A percentile compares a stretch with the other conserved stretches of the same genome.
These are phyloP conservation scores for Disparrhopalites patrizii DNA, from an alignment of 2,888 invertebrate species.

Conservation along the genomic window DNA sequence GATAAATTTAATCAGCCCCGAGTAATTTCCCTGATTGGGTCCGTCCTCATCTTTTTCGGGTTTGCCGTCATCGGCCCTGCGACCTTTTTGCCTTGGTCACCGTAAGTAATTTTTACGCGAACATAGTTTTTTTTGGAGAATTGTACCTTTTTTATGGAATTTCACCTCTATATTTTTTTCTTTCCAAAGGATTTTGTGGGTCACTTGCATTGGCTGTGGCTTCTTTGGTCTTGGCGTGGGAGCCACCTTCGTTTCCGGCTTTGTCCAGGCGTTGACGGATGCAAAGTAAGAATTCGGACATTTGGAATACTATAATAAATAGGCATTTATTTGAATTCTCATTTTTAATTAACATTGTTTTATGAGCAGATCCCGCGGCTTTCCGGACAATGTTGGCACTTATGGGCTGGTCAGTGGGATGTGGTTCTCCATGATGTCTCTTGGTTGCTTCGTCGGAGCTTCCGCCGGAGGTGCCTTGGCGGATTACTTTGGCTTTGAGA, in stretches of 20 bases:
- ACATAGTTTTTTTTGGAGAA: neutral
- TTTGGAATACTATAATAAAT: neutral
- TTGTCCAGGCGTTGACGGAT: constrained; percentile 75
- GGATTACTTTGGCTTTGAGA: constrained; percentile 67
- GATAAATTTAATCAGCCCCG: constrained; percentile 67
- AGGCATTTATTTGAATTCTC: neutral
- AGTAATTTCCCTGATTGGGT: constrained; percentile 64
- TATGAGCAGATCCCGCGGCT: constrained; percentile 61
- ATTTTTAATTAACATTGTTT: constrained; percentile 31
- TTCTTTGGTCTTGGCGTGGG: constrained; percentile 71
- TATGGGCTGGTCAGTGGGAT: constrained; percentile 84
- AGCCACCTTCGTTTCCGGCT: constrained; percentile 78
- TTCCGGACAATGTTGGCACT: constrained; percentile 80
- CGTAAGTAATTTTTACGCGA: constrained; percentile 1
- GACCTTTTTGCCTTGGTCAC: constrained; percentile 61
- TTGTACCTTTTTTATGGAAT: neutral
- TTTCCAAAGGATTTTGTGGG: constrained; percentile 56
- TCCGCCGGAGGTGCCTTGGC: constrained; percentile 69
- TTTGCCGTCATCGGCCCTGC: constrained; percentile 76
- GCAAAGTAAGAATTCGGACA: constrained; percentile 63
- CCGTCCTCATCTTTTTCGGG: constrained; percentile 62
- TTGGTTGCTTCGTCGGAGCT: constrained; percentile 67
- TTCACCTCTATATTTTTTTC: neutral
- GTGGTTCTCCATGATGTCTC: constrained; percentile 84
- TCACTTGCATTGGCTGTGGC: constrained; percentile 9